phyloP scores from a whole-genome alignment of 1,140 invertebrate genomes.

The Frieseomelitta varia region DNA sequence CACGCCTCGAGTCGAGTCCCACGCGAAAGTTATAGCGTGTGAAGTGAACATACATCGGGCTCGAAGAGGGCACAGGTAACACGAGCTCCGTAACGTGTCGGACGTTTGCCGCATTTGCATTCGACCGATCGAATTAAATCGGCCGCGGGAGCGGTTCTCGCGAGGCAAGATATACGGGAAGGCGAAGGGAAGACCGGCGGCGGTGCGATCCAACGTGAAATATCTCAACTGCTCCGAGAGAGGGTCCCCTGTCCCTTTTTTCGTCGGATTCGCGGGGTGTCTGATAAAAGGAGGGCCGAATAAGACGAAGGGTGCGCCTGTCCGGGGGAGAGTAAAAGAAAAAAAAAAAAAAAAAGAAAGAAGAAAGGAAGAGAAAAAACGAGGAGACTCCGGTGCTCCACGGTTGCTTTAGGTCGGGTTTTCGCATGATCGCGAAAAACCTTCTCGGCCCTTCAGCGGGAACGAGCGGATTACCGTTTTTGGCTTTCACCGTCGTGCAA shows the following conservation, averaged over 20 bases:
- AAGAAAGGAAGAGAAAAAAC: not conserved
- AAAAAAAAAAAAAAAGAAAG: too few relatives aligned
- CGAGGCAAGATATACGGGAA: slow-evolving; percentile 36
- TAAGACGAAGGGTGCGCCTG: slow-evolving; percentile 9
- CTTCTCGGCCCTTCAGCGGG: slow-evolving; percentile 44
- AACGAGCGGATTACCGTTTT: slow-evolving; percentile 73
- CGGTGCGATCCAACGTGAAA: slow-evolving; percentile 50
- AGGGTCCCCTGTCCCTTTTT: slow-evolving; percentile 39
- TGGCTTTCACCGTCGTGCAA: slow-evolving; percentile 39
- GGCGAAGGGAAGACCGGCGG: not conserved
- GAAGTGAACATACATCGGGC: not conserved
- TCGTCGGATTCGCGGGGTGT: slow-evolving; percentile 50
- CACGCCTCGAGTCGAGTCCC: not conserved
- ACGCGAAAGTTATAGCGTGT: not conserved
- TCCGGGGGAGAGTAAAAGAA: not conserved
- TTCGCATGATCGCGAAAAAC: slow-evolving; percentile 51
- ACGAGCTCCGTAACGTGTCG: not conserved
- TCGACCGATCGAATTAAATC: slow-evolving; percentile 56
- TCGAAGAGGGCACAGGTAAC: slow-evolving; percentile 5
- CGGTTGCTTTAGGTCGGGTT: slow-evolving; percentile 53
- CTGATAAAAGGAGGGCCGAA: slow-evolving; percentile 58
- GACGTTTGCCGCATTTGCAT: slow-evolving; percentile 28
- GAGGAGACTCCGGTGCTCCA: slow-evolving; percentile 11
- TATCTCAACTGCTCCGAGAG: slow-evolving; percentile 46
- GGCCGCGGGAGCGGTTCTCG: slow-evolving; percentile 24